phyloP scores from a whole-genome alignment of 2,888 invertebrate species.

The Polietes domitor region DNA sequence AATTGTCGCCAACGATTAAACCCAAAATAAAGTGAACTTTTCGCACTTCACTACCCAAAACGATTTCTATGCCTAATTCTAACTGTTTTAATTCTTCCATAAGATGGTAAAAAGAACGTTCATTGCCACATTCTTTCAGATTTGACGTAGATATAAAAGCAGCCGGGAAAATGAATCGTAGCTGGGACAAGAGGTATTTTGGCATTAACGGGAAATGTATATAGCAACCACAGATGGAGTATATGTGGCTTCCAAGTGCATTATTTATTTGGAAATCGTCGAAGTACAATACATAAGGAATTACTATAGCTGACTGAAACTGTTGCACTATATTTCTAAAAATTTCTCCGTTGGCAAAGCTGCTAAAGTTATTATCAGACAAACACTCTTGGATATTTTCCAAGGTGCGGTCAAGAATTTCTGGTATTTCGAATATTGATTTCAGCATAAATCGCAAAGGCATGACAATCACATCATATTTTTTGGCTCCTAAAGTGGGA shows the following conservation, averaged over 20 bases:
- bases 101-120: constrained; percentile 56
- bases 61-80: constrained; percentile 65
- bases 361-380: constrained; percentile 7
- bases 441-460: constrained; percentile 38
- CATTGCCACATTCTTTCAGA: constrained; percentile 66
- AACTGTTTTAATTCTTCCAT: constrained; percentile 62
- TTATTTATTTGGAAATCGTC: constrained; percentile 42
- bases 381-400: not conserved
- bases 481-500: constrained; percentile 40
- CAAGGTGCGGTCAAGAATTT: constrained; percentile 15
- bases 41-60: constrained; percentile 29
- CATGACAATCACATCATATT: constrained; percentile 26
- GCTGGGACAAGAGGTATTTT: constrained; percentile 24
- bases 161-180: constrained; percentile 43
- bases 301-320: constrained; percentile 25
- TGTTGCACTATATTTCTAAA: constrained; percentile 32
- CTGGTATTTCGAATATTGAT: constrained; percentile 32
- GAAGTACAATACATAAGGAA: constrained; percentile 38
- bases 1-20: constrained; percentile 69
- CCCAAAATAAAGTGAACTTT: constrained; percentile 67
- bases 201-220: too few relatives aligned
- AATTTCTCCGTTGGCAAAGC: constrained; percentile 45
- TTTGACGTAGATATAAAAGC: constrained; percentile 60
- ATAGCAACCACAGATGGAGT: constrained; percentile 35
- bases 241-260: constrained; percentile 34